Evolutionary conservation across 1,140 invertebrate species (phyloP), one percentile per base, ranked within the genome.

Genomic region (Micrasema minimum): DNA sequence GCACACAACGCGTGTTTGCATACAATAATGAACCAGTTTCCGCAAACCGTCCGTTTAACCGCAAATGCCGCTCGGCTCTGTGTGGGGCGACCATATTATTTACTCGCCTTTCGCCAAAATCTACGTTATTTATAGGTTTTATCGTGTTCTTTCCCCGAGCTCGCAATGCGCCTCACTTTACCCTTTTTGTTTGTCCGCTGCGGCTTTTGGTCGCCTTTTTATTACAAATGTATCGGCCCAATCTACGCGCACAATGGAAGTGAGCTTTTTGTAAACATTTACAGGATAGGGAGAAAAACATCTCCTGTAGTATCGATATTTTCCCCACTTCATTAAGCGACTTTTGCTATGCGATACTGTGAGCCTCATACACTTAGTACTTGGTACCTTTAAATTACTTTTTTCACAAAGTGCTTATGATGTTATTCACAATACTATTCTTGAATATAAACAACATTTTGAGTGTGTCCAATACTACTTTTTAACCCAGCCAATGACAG

Each of bases 91-190:
- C 66, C 41, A 41, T 59, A 59, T 59, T 48, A 48, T 20, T 16
- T 43, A 67, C 18, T 55, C 48, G 48, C 48, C 65, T 67, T 66
- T 66, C 31, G 66, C 41, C 53, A 20, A 59, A 68, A 68, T 68
- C 66, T 69, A 31, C 66, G 53, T 69, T 69, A 69, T 69, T 69
- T 69, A 69, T 64, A 45, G 59, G 45, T 45, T 64, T 48, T 69
- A 69, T 69, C 66, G 55, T 53, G 51, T 48, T 55, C 48, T 55
- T 53, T 20, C 37, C 23, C 48, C 51, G 38, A n/a, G 37, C 20
- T 46, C 23, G 7, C 12, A 37, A 23, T 45, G 66, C 53, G 20
- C 51, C 55, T n/a, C 26, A 12, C 37, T 67, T 41, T 46, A 22
- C 38, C 23, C 43, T 46, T 38, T 67, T 53, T 67, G 37, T 53